phyloP scores from a whole-genome alignment of 2,113 vertebrate genomes.

The Poeciliopsis retropinna region DNA sequence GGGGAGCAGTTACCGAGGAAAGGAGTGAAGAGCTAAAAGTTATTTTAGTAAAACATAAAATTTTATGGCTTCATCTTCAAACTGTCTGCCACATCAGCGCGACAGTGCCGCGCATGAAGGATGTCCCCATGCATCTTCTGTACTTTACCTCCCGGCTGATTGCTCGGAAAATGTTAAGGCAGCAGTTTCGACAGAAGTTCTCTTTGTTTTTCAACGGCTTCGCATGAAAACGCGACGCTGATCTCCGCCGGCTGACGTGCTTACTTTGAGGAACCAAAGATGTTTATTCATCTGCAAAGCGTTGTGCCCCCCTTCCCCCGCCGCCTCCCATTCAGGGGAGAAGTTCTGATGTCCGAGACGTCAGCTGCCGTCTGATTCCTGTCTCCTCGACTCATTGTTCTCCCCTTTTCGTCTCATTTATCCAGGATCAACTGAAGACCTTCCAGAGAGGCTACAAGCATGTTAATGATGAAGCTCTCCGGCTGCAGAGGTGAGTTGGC shows the following conservation, averaged over 20 bases:
- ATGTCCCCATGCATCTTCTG: slow-evolving; percentile 32
- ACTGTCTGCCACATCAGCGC: slow-evolving; percentile 39
- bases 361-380: slow-evolving; percentile 4
- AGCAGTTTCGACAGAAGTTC: slow-evolving; percentile 31
- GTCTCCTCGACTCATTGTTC: slow-evolving; percentile 25
- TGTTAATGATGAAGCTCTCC: slow-evolving; percentile 82
- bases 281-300: slow-evolving; percentile 27
- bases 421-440: slow-evolving; percentile 88
- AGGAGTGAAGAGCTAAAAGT: slow-evolving; percentile 21
- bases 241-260: slow-evolving; percentile 42
- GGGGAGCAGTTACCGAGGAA: slow-evolving; percentile 27
- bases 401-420: slow-evolving; percentile 30
- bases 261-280: slow-evolving; percentile 37
- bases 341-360: not conserved
- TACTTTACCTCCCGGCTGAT: slow-evolving; percentile 22
- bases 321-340: not conserved
- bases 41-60: slow-evolving; percentile 45
- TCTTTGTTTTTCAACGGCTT: slow-evolving; percentile 42
- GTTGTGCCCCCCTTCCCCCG: not conserved
- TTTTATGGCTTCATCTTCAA: slow-evolving; percentile 41
- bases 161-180: slow-evolving; percentile 43
- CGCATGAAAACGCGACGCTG: slow-evolving; percentile 47
- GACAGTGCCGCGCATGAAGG: slow-evolving; percentile 31
- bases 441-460: slow-evolving; percentile 85
- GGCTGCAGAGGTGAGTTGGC: slow-evolving; percentile 86